Percentiles rank a stretch among this genome's conserved stretches.
Conservation (phyloP, 1,140 invertebrate species). For the Drosophila erecta region DNA sequence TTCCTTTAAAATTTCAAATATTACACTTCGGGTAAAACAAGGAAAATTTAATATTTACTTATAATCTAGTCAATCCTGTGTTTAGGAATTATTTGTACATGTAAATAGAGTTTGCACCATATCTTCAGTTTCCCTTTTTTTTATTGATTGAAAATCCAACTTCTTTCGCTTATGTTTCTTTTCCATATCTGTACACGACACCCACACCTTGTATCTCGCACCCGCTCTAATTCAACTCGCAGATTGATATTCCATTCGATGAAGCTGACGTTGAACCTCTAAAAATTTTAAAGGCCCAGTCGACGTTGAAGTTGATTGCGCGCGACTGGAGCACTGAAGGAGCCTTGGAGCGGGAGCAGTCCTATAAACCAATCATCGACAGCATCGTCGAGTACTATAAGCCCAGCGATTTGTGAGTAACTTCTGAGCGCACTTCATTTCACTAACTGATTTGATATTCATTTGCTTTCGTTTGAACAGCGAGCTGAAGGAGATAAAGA, state of each 20-base stretch:
- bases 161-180: constrained; percentile 12
- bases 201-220: constrained; percentile 7
- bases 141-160: constrained; percentile 19
- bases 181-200: constrained; percentile 26
- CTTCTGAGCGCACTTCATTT: not conserved
- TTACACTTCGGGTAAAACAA: not conserved
- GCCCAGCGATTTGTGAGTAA: constrained; percentile 83
- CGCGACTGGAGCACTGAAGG: constrained; percentile 97
- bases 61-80: not conserved
- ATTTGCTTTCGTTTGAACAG: constrained; percentile 58
- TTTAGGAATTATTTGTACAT: not conserved
- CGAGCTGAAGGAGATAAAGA: constrained; percentile 87
- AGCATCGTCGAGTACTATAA: constrained; percentile 93
- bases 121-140: not conserved
- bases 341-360: constrained; percentile 91
- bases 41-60: too few species aligned
- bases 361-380: constrained; percentile 96
- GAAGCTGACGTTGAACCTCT: constrained; percentile 80
- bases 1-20: not conserved
- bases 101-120: too few species aligned
- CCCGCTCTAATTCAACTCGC: constrained; percentile 23
- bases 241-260: constrained; percentile 61
- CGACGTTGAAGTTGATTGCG: constrained; percentile 97
- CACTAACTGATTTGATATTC: not conserved
- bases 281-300: constrained; percentile 90